These are phyloP conservation scores for Zootoca vivipara DNA, from an alignment of 2,113 vertebrate genomes.

Conservation along the genomic window DNA sequence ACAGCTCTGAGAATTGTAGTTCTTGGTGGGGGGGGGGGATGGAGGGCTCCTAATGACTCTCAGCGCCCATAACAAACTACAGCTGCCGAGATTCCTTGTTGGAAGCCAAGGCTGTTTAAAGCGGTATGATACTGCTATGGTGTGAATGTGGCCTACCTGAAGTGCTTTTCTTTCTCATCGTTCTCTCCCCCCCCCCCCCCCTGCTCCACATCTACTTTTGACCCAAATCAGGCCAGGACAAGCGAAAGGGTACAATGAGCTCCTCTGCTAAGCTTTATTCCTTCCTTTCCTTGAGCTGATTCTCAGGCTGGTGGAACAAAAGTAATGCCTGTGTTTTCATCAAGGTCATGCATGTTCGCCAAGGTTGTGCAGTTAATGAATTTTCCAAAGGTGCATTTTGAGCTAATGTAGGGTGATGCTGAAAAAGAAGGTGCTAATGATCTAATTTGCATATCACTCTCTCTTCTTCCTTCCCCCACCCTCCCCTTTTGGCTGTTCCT, in stretches of 20 bases:
- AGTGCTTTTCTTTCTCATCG: background rate
- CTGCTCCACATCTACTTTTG: background rate
- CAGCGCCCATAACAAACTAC: too few relatives aligned
- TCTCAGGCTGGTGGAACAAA: background rate
- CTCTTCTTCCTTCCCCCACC: background rate
- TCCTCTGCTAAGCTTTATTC: background rate
- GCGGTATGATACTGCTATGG: too few relatives aligned
- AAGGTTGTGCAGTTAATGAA: background rate
- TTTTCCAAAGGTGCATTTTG: background rate
- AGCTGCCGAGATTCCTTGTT: too few relatives aligned
- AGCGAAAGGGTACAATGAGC: background rate
- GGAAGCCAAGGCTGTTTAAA: too few relatives aligned
- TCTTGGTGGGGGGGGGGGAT: too few relatives aligned
- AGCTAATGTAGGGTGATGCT: background rate
- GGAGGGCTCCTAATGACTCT: too few relatives aligned
- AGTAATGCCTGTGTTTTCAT: background rate
- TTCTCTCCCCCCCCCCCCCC: background rate
- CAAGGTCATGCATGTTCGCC: background rate
- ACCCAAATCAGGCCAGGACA: background rate
- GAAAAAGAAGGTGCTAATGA: background rate
- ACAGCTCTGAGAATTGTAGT: too few relatives aligned
- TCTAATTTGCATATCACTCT: slow-evolving; percentile 43
- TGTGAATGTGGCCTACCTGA: too few relatives aligned
- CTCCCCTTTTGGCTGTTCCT: slow-evolving; percentile 51
- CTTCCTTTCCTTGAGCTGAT: background rate